Percentiles rank a stretch among this genome's conserved stretches.
Conservation (phyloP, 2,888 invertebrate genomes). For the Meliscaeva auricollis region DNA sequence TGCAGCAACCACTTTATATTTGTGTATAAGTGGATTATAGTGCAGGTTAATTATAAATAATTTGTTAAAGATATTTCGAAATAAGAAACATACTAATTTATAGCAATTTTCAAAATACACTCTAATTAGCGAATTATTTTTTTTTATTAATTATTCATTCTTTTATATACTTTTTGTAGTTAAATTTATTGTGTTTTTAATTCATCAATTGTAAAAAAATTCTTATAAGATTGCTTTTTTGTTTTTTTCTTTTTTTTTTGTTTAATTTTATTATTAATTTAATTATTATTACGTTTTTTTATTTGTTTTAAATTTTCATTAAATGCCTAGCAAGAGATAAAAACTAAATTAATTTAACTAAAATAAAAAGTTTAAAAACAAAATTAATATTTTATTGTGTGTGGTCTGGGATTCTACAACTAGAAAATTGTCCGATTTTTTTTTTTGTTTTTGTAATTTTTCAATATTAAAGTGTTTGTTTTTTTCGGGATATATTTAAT, state of each 20-base stretch:
- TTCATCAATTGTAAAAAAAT: slow-evolving; percentile 69
- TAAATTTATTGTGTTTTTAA: slow-evolving; percentile 28
- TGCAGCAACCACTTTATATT: slow-evolving; percentile 4
- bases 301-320: slow-evolving; percentile 41
- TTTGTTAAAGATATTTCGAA: slow-evolving; percentile 16
- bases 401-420: slow-evolving; percentile 59
- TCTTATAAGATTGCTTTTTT: slow-evolving; percentile 68
- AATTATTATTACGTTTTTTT: slow-evolving; percentile 24
- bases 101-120: slow-evolving; percentile 43
- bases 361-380: slow-evolving; percentile 40
- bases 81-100: slow-evolving; percentile 33
- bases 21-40: slow-evolving; percentile 38
- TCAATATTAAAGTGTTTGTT: slow-evolving; percentile 24
- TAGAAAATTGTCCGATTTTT: slow-evolving; percentile 62
- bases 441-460: slow-evolving; percentile 4
- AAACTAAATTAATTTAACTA: slow-evolving; percentile 59
- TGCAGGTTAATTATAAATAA: slow-evolving; percentile 41
- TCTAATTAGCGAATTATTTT: slow-evolving; percentile 8
- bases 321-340: slow-evolving; percentile 65
- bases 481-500: slow-evolving; percentile 41
- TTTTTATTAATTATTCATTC: slow-evolving; percentile 19
- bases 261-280: slow-evolving; percentile 32
- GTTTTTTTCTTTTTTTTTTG: too few species aligned
- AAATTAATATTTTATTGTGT: slow-evolving; percentile 32
- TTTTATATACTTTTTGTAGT: slow-evolving; percentile 20